Base-by-base conservation (phyloP, 2,888 invertebrate species). In the Argyresthia goedartella region DNA sequence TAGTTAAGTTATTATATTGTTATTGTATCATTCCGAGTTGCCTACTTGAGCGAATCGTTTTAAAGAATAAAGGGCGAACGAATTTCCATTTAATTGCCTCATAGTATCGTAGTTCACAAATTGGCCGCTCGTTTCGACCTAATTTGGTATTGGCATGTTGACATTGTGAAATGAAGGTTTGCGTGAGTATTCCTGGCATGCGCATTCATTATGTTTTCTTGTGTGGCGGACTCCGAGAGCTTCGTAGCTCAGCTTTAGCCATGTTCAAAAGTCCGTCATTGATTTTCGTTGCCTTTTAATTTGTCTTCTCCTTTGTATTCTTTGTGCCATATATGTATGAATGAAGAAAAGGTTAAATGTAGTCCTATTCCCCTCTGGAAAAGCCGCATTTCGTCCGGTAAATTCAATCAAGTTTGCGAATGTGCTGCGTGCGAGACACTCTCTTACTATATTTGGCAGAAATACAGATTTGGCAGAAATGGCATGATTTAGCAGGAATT, bases 1-100 rank as follows among this genome's bases (percentile, higher is more conserved):
- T 73, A 76, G 77, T 79, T 76, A 80, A 80, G 79, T 81, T 76
- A 79, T 80, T 80, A 78, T 71, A 71, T 65, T 65, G 65, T 69
- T 72, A 71, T 70, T 71, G 68, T 71, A 64, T 66, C 64, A 66
- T 55, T 58, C 58, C 55, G 59, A 49, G 59, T 59, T 58, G 59
- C 61, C 57, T 57, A 60, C 56, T 58, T 49, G 49, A 66, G 65
- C 67, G 63, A 66, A 62, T 59, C 58, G 59, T 60, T 60, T 59
- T 61, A 60, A 65, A 63, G 62, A 64, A 59, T 62, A 55, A 58
- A 63, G 61, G 51, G 57, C 52, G 54, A 56, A 56, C 59, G 58
- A 59, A 63, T 67, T 63, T 61, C 56, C 64, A 65, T 69, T 69
- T 69, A 69, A 67, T 60, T 59, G 57, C 56, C 52, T 55, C 61